These are phyloP conservation scores for Embidobia sp. DNA, from an alignment of 2,888 invertebrate genomes.

Conservation along the genomic window DNA sequence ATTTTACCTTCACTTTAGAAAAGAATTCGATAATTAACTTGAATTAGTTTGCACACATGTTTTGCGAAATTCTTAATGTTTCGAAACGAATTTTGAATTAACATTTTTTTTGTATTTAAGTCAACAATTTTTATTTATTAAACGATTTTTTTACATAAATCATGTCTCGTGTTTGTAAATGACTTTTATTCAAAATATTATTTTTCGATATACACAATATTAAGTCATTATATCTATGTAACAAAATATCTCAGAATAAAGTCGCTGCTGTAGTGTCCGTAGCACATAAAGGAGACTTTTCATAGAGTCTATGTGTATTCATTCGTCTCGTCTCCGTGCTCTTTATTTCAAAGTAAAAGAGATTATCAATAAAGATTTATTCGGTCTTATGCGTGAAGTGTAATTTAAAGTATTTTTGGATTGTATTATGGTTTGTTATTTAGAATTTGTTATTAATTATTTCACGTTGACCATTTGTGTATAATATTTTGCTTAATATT, in stretches of 20 bases:
- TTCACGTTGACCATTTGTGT: background rate
- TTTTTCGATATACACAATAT: background rate
- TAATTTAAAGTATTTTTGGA: conserved; percentile 37
- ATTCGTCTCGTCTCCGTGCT: conserved; percentile 53
- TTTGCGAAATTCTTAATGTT: too few species aligned
- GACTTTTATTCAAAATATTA: background rate
- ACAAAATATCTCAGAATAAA: conserved; percentile 33
- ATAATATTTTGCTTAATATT: background rate
- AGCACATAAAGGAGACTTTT: conserved; percentile 48
- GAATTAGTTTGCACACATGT: too few species aligned
- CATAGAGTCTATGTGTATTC: conserved; percentile 44
- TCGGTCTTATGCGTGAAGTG: conserved; percentile 14
- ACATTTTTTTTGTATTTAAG: too few species aligned
- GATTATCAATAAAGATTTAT: conserved; percentile 61
- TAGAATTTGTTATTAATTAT: background rate
- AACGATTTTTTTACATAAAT: too few species aligned
- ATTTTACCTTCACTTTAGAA: too few species aligned
- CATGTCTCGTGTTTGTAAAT: background rate
- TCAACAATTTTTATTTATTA: too few species aligned
- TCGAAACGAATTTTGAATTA: too few species aligned
- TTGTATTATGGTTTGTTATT: background rate
- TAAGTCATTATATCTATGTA: conserved; percentile 12
- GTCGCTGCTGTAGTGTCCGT: conserved; percentile 28
- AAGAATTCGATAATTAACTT: too few species aligned
- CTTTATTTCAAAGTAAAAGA: conserved; percentile 55